Base-by-base conservation (phyloP, 2,888 invertebrate genomes). In the Theodoxus fluviatilis region DNA sequence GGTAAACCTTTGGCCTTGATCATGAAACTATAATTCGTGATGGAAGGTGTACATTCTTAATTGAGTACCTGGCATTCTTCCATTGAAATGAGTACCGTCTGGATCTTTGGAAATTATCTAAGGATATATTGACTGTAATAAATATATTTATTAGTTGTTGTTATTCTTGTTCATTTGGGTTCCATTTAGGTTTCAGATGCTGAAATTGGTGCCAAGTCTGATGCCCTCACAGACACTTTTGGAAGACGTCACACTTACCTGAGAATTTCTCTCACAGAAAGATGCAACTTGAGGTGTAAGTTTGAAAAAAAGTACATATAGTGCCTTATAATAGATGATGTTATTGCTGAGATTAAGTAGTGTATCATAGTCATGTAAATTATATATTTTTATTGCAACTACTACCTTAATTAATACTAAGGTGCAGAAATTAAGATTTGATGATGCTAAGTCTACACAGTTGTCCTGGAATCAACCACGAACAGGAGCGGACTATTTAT, bases 281-380 rank as follows among this genome's bases (percentile, higher is more conserved):
- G 93, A 75, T 99, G 99, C 88, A 99, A 98, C 89, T 90, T 99
- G 78, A 90, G 98, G 90, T 99, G 98, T 97, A 90, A 92, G 93
- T 90, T 22, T 52, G 31, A 59, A 37, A 37, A 35, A 22, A 43
- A 25, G 33, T 28, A 18, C 18, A 61, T 28, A 64, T 22, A 49
- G 3, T 15, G 40, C 40, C 15, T 4, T 7, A 18, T 37, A 38
- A 22, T 18, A 18, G 31, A 52, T 18, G 47, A 7, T 25, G 18
- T 43, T 31, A 31, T 35, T 43, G 49, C n/a, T 38, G 12, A 18
- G 37, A 3, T n/a, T n/a, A n/a, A n/a, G n/a, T n/a, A n/a, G n/a
- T n/a, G 3, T 33, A 61, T 33, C 18, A 61, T 3, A 35, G n/a
- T 25, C 35, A 28, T 0, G 2, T 3, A 33, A 61, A n/a, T 61